A percentile compares a stretch with the other conserved stretches of the same genome.
These are phyloP conservation scores for Chouioia cunea DNA, from an alignment of 2,888 invertebrate species.

Conservation along the genomic window DNA sequence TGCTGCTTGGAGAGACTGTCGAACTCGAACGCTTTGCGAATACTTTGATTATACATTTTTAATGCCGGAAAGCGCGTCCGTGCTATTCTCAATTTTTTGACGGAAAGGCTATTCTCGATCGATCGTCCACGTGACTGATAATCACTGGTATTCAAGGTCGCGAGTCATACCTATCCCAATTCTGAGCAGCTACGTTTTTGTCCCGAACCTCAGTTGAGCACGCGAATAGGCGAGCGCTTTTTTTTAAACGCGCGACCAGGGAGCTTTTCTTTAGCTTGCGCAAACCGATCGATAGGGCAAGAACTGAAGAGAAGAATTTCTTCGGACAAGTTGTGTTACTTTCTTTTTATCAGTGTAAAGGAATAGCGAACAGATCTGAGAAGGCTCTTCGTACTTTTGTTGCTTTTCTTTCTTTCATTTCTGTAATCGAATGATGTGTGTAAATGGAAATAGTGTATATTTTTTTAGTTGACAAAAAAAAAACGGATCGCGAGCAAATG, in stretches of 20 bases:
- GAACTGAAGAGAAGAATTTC: constrained; percentile 41
- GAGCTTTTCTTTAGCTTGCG: background rate
- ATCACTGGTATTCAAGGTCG: too few relatives aligned
- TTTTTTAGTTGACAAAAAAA: constrained; percentile 37
- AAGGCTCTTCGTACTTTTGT: constrained; percentile 29
- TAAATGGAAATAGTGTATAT: constrained; percentile 42
- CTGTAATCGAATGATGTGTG: constrained; percentile 8
- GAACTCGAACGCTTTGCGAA: background rate
- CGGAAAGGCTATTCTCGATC: too few relatives aligned
- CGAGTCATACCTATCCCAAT: too few relatives aligned
- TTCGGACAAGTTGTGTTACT: constrained; percentile 30
- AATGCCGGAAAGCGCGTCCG: too few relatives aligned
- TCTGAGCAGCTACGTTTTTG: too few relatives aligned
- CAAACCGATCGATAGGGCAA: constrained; percentile 14
- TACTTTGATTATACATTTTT: too few relatives aligned
- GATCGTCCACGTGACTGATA: too few relatives aligned
- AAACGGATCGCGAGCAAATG: constrained; percentile 28
- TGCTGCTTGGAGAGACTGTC: background rate
- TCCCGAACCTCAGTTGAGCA: background rate
- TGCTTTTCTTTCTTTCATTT: constrained; percentile 32
- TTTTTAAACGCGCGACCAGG: constrained; percentile 11
- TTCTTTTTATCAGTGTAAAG: constrained; percentile 22
- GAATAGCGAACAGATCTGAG: constrained; percentile 42
- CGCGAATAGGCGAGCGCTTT: background rate
- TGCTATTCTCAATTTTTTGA: too few relatives aligned